A percentile compares a stretch with the other conserved stretches of the same genome.
Evolutionary conservation across 2,888 invertebrate species (phyloP).

Genomic region (Diarsia brunnea): DNA sequence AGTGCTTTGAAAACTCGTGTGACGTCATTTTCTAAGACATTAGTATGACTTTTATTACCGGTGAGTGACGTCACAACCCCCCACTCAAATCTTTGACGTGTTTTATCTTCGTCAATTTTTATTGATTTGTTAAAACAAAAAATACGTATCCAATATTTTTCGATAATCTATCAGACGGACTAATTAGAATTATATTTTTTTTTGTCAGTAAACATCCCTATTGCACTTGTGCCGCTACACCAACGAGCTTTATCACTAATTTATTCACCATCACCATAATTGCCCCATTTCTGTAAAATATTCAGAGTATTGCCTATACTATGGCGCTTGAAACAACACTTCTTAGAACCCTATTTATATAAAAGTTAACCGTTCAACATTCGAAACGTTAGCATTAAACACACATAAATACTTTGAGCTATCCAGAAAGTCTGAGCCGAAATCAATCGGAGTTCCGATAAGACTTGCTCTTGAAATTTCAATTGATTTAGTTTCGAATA

Average conservation of each 20-base stretch:
- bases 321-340: not conserved
- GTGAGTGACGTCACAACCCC: too few relatives aligned
- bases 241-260: not conserved
- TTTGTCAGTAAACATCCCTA: too few relatives aligned
- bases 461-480: not conserved
- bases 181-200: too few relatives aligned
- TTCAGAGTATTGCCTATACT: not conserved
- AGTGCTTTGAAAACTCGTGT: too few relatives aligned
- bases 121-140: too few relatives aligned
- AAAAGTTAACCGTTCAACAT: not conserved
- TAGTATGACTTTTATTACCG: too few relatives aligned
- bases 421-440: not conserved
- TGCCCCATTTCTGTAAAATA: not conserved
- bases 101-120: too few relatives aligned
- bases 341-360: not conserved
- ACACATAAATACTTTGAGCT: not conserved
- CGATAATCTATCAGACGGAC: too few relatives aligned
- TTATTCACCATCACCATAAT: not conserved
- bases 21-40: too few relatives aligned
- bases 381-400: not conserved
- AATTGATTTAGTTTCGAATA: conserved; percentile 23
- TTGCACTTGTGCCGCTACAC: too few relatives aligned
- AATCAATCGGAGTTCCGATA: conserved; percentile 6
- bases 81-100: too few relatives aligned
- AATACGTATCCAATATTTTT: too few relatives aligned